Evolutionary conservation across 2,888 invertebrate species (phyloP), one percentile per base, ranked within the genome.

Genomic region (Lissocephala sabroskyi): DNA sequence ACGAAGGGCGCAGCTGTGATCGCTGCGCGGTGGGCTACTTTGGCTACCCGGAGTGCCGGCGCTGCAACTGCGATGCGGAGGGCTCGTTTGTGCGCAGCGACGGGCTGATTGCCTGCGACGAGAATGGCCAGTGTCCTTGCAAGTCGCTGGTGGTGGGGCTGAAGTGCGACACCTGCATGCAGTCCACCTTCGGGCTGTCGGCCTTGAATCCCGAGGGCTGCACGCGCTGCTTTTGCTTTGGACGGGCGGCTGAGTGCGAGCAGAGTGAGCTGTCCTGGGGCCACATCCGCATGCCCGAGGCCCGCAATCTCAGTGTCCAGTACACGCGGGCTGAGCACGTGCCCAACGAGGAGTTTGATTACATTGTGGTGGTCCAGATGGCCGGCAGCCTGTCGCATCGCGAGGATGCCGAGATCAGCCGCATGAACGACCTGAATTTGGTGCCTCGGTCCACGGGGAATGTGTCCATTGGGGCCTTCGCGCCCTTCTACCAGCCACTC

Each of bases 151-250:
- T 92, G 0, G 88, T 90, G 5, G 98, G 98, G 0, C 88, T 89
- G 40, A 91, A 92, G 63, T 99, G 98, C 82, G 90, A 93, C 77
- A 84, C 86, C 11, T 99, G 98, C 84, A 89, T 89, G 61, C 88
- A 90, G 32, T 93, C 94, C 14, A 93, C 95, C 0, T 98, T 98
- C 83, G 95, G 96, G 0, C 85, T 98, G 17, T 89, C 93, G 0
- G 85, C 84, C 0, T 88, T 89, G 36, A 95, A 94, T 83, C 90
- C 92, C 0, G 89, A 89, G 45, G 98, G 98, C 5, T 99, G 98
- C 83, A 95, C 95, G 0, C 90, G 92, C 51, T 99, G 98, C 84
- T 98, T 97, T 87, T 99, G 98, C 86, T 99, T 98, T 85, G 95
- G 93, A 0, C 88, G 96, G 71, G 92, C 93, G 41, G 87, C 89